These are phyloP conservation scores for Silvanus unidentatus DNA, from an alignment of 2,888 invertebrate species.

Conservation along the genomic window DNA sequence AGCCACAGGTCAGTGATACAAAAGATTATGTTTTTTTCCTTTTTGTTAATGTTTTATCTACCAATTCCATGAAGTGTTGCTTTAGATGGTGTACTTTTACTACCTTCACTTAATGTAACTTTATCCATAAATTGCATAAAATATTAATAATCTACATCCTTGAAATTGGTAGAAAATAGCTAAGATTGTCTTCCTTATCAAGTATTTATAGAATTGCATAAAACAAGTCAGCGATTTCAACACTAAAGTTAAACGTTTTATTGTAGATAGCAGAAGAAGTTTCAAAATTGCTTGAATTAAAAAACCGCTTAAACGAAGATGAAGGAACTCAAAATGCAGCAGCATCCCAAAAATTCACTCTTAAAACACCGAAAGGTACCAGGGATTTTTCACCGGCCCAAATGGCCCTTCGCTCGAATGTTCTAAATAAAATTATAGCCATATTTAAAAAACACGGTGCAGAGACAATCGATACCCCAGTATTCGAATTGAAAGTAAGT, in stretches of 20 bases:
- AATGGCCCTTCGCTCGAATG: slow-evolving; percentile 85
- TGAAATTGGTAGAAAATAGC: no score
- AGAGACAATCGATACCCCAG: slow-evolving; percentile 96
- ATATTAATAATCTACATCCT: no score
- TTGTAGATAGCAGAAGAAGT: slow-evolving; percentile 81
- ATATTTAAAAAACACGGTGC: slow-evolving; percentile 97
- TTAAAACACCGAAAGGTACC: slow-evolving; percentile 91
- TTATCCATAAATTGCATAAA: no score
- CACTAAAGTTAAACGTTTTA: no score
- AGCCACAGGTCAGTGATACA: slow-evolving; percentile 43
- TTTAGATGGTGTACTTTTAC: no score
- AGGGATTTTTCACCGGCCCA: slow-evolving; percentile 91
- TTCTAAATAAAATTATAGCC: slow-evolving; percentile 76
- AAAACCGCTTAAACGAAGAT: slow-evolving; percentile 63
- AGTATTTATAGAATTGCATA: no score
- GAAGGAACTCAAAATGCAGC: slow-evolving; percentile 44
- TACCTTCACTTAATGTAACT: no score
- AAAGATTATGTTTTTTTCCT: slow-evolving; percentile 14
- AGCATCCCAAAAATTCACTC: slow-evolving; percentile 63
- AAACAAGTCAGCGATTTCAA: no score
- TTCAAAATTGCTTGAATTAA: slow-evolving; percentile 71
- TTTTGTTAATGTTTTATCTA: slow-evolving; percentile 3
- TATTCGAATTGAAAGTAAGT: slow-evolving; percentile 89
- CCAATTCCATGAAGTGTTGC: neutral
- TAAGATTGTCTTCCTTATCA: no score